These are phyloP conservation scores for Hippolais icterina DNA, from an alignment of 2,113 vertebrate species.

Conservation along the genomic window DNA sequence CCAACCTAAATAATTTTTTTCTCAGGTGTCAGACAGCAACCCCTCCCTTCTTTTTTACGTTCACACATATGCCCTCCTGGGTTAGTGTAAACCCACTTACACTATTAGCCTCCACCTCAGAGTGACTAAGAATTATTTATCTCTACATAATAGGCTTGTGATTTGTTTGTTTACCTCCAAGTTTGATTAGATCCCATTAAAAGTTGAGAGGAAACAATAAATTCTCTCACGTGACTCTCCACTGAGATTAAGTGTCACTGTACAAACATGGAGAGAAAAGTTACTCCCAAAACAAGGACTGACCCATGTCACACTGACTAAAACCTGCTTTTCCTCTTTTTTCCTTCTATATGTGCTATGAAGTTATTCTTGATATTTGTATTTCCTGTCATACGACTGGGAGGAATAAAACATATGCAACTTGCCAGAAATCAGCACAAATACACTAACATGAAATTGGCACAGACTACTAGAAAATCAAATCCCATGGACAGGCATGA, in stretches of 20 bases:
- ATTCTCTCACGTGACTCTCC: background rate
- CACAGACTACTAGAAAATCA: background rate
- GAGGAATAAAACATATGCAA: background rate
- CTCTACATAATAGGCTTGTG: background rate
- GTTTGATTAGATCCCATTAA: background rate
- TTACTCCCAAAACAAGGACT: background rate
- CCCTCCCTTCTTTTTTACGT: background rate
- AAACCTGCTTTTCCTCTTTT: background rate
- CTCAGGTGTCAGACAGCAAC: background rate
- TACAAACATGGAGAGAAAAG: background rate
- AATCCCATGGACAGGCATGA: background rate
- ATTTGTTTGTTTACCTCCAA: background rate
- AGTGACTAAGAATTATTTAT: background rate
- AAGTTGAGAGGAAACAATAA: background rate
- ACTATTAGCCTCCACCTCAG: background rate
- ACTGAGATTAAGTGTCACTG: background rate
- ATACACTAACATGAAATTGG: background rate
- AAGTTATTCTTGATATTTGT: background rate
- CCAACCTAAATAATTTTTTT: background rate
- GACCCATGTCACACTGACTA: background rate
- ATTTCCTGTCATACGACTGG: background rate
- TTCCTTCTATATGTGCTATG: background rate
- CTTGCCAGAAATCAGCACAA: background rate
- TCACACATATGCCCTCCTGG: background rate
- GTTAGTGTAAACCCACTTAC: background rate